Base-by-base conservation (phyloP, 2,888 invertebrate species). In the Spodoptera exigua region DNA sequence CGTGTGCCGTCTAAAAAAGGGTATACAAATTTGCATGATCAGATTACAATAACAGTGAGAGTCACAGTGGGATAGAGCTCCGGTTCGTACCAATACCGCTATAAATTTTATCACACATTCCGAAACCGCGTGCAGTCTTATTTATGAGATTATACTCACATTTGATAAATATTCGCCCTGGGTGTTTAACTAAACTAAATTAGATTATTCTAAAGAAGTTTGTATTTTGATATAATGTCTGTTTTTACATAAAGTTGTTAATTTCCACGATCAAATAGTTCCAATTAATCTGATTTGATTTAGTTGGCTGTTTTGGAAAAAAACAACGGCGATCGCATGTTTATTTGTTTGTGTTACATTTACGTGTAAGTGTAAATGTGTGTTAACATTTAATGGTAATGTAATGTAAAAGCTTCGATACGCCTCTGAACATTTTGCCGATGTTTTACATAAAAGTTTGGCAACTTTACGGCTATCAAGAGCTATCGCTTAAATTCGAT, bases 91-190 rank as follows among this genome's bases (percentile, higher is more conserved):
- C 83, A 83, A 80, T 85, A 83, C 86, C 85, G 80, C 85, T 78
- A 92, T 93, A 92, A 92, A 92, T 93, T 86, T 82, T 76, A 78
- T 76, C 76, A 79, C 76, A 79, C 85, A 82, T 88, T 86, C 86
- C 82, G 70, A 83, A 89, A 83, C 91, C 85, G 81, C 89, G 83
- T 86, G 88, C 75, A 82, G 85, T 82, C 81, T 75, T 79, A 92
- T 91, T 92, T 91, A 92, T 89, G 84, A 82, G 78, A 80, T 82
- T 79, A 85, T 82, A 86, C 86, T 78, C 68, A 78, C 70, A 76
- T 74, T 81, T 83, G 77, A 75, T 78, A 82, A 85, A 89, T 88
- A 83, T 76, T 82, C 84, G 66, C 86, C 76, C 80, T 82, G 83
- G 86, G 86, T 81, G 84, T 76, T 78, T 82, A 77, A 75, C 67